phyloP scores from a whole-genome alignment of 2,888 invertebrate genomes.

The Helleia helle region DNA sequence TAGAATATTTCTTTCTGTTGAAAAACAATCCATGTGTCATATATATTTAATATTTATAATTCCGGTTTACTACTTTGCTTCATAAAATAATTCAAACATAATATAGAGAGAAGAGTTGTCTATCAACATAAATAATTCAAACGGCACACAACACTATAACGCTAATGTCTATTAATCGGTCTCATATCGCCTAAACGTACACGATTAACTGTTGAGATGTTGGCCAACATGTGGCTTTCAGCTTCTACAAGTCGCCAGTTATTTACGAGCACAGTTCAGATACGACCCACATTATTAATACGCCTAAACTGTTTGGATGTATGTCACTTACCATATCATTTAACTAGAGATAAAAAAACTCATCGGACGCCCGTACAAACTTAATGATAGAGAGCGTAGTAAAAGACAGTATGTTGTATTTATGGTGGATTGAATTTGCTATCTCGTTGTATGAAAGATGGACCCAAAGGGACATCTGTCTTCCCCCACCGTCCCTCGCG shows the following conservation, averaged over 20 bases:
- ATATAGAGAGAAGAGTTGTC: too few relatives aligned
- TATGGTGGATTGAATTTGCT: conserved; percentile 57
- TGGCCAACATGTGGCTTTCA: conserved; percentile 18
- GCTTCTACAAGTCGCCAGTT: conserved; percentile 1
- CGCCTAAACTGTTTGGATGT: conserved; percentile 21
- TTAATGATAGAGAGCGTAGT: conserved; percentile 19
- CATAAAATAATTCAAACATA: too few relatives aligned
- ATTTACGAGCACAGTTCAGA: conserved; percentile 17
- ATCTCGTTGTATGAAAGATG: conserved; percentile 63
- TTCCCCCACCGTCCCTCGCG: conserved; percentile 51
- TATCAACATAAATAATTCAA: conserved; percentile 4
- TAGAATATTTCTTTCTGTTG: too few relatives aligned
- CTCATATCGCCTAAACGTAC: conserved; percentile 7
- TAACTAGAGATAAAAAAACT: conserved; percentile 19
- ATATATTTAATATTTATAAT: too few relatives aligned
- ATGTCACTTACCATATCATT: conserved; percentile 18
- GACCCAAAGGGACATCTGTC: conserved; percentile 52
- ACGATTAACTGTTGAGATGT: conserved; percentile 9
- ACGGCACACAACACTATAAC: conserved; percentile 1
- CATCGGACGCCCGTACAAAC: conserved; percentile 19
- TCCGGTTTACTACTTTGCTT: too few relatives aligned
- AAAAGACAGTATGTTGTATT: conserved; percentile 31
- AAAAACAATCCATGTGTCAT: too few relatives aligned
- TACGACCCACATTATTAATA: conserved; percentile 25
- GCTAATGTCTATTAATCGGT: conserved; percentile 8